Conservation (phyloP, 2,797 vertebrate genomes). For the Poecilia velifera region DNA sequence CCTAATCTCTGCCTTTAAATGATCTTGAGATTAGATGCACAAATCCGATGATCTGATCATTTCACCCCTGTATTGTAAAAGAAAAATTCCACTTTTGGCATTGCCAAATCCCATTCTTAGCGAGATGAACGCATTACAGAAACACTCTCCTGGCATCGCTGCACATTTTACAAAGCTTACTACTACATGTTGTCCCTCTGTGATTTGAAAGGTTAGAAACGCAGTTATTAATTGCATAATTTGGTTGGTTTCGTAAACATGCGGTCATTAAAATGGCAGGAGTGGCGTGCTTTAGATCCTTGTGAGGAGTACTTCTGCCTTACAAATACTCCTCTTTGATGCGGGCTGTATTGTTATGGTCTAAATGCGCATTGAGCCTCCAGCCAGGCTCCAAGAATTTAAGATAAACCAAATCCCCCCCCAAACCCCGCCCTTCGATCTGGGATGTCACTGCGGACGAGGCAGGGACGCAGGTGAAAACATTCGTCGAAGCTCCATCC, state of each 20-base stretch:
- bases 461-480: constrained; percentile 63
- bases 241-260: neutral
- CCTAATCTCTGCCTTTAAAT: constrained; percentile 73
- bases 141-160: constrained; percentile 47
- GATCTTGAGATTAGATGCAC: constrained; percentile 72
- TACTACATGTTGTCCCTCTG: constrained; percentile 8
- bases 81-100: constrained; percentile 57
- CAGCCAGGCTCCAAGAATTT: constrained; percentile 66
- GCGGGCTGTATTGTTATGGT: constrained; percentile 33
- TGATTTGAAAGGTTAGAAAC: neutral
- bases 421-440: constrained; percentile 29
- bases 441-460: constrained; percentile 61
- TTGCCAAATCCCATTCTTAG: constrained; percentile 63
- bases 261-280: neutral
- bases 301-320: neutral
- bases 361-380: constrained; percentile 45
- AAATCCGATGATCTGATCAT: constrained; percentile 76
- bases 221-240: neutral
- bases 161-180: constrained; percentile 16
- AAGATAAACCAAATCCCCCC: constrained; percentile 73
- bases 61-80: constrained; percentile 61
- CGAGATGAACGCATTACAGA: constrained; percentile 68
- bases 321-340: constrained; percentile 1
- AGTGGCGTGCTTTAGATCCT: neutral
- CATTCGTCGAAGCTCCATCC: constrained; percentile 76